phyloP scores from a whole-genome alignment of 1,140 invertebrate species.

The Ericerus pela region DNA sequence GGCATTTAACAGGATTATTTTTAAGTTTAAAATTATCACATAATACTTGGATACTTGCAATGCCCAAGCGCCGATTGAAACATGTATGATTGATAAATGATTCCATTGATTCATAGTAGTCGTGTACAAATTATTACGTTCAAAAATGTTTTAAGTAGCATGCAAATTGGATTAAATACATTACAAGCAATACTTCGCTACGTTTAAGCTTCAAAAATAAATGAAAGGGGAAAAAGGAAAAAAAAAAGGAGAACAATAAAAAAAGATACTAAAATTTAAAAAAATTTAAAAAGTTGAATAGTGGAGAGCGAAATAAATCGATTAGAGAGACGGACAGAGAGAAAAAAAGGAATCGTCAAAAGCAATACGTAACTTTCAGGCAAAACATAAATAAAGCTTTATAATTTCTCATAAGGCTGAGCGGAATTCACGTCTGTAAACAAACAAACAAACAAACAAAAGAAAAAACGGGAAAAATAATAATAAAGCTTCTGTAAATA shows the following conservation, averaged over 20 bases:
- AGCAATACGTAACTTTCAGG: not conserved
- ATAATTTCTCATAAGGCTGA: constrained; percentile 79
- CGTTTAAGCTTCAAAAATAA: not conserved
- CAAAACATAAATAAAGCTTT: constrained; percentile 28
- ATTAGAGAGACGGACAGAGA: not conserved
- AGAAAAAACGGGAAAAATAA: constrained; percentile 8
- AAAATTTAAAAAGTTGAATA: constrained; percentile 2
- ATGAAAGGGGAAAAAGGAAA: not conserved
- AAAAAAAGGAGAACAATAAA: not conserved
- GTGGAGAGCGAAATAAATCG: not conserved
- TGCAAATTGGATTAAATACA: too few species aligned
- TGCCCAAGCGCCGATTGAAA: too few species aligned
- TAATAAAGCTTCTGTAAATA: constrained; percentile 8
- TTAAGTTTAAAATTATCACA: too few species aligned
- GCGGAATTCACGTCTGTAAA: constrained; percentile 77
- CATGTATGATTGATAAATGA: too few species aligned
- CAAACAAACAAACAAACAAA: constrained; percentile 36
- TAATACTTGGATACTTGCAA: too few species aligned
- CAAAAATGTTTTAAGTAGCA: too few species aligned
- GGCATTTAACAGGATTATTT: too few species aligned
- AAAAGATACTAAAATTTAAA: not conserved
- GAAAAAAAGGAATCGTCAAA: not conserved
- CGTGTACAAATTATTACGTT: too few species aligned
- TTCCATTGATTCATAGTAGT: too few species aligned
- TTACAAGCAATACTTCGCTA: too few species aligned